Conservation (phyloP, 2,797 vertebrate species). For the Onychomys leucogaster region DNA sequence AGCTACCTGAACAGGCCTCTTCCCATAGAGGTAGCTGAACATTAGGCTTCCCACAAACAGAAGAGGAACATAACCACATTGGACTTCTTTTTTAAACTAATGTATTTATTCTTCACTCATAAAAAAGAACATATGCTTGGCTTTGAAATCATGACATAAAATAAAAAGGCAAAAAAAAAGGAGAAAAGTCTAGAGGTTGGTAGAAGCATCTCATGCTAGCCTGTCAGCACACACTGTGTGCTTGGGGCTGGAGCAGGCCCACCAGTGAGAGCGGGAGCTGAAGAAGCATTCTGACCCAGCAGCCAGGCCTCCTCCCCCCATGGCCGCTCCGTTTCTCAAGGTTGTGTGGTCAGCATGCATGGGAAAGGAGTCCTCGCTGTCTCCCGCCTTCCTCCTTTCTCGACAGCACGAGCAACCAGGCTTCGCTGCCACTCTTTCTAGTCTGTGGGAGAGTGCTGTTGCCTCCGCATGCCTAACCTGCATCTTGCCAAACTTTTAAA, state of each 20-base stretch:
- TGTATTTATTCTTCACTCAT: conserved; percentile 80
- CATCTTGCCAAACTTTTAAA: conserved; percentile 53
- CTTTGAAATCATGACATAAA: conserved; percentile 80
- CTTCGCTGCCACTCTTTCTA: conserved; percentile 54
- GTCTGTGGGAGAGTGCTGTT: background rate
- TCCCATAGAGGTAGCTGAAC: background rate
- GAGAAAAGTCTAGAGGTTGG: conserved; percentile 68
- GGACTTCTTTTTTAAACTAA: conserved; percentile 64
- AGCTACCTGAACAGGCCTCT: background rate
- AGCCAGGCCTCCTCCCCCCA: background rate
- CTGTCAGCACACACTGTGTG: background rate
- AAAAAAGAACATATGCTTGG: conserved; percentile 78
- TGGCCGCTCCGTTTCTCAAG: background rate
- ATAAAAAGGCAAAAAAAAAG: conserved; percentile 75
- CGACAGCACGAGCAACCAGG: conserved; percentile 32
- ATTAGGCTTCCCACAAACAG: background rate
- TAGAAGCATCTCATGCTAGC: conserved; percentile 56
- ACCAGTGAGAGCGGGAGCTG: background rate
- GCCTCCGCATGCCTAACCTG: conserved; percentile 48
- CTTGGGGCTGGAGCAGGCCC: conserved; percentile 38
- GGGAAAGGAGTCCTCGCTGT: background rate
- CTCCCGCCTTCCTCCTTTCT: conserved; percentile 1
- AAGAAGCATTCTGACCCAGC: background rate
- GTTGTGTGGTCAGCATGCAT: background rate
- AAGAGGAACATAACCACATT: background rate